Base-by-base conservation (phyloP, 2,888 invertebrate genomes). In the Galerucella nymphaeae region DNA sequence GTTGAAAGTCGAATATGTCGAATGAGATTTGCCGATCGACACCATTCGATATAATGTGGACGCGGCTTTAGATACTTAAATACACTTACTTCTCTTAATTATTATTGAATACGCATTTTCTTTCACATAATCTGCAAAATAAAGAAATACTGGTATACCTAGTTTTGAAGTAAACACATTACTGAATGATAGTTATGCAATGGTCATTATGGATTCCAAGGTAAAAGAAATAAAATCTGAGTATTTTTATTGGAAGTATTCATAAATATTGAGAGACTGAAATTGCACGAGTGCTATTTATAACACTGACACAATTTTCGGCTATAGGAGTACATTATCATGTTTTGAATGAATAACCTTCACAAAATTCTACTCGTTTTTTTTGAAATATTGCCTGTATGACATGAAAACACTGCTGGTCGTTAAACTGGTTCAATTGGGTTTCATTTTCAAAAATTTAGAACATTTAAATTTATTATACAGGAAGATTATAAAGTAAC, bases 151-250 rank as follows among this genome's bases (percentile, higher is more conserved):
- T 48, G 1, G 14, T 48, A 48, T 45, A 45, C n/a, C n/a, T 23
- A 1, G 5, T 45, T 45, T 45, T 6, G 4, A 48, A n/a, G n/a
- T 16, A 53, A 57, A 18, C 18, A 55, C 42, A 38, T 41, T 66
- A 20, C 55, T 45, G 57, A 42, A 66, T 45, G 11, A 30, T 41
- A 57, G 41, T 66, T 66, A 66, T 55, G 55, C 45, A 61, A 67
- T 48, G 42, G 14, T 38, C 18, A 53, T 18, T 61, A 68, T 68
- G 61, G 53, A 68, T 68, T 68, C 68, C 68, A 68, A 68, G 68
- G 68, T 68, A 20, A 68, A 68, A 50, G 61, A 48, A 68, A 61
- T 68, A 68, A 68, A 62, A 53, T 68, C 68, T 61, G 16, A 62
- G 59, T 45, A 50, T 59, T 48, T 58, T 67, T 67, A 67, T 68